Conservation (phyloP, 2,888 invertebrate species). For the Noctua fimbriata region DNA sequence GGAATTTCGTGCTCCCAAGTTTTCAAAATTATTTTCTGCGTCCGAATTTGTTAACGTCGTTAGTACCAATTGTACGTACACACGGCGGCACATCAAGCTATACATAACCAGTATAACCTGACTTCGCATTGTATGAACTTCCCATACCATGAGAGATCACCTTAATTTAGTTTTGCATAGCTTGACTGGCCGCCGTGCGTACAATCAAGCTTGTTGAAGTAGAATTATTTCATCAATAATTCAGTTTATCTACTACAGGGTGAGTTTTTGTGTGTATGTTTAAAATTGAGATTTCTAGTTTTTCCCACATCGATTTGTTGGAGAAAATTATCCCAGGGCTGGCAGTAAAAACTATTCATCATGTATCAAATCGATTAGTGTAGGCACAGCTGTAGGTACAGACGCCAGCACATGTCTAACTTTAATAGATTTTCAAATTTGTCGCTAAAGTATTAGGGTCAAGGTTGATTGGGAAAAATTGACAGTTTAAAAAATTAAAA, state of each 20-base stretch:
- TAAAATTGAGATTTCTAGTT: background rate
- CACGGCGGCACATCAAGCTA: too few species aligned
- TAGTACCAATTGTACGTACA: background rate
- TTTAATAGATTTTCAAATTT: too few species aligned
- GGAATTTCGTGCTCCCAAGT: background rate
- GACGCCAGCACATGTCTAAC: too few species aligned
- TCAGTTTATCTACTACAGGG: background rate
- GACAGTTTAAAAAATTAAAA: too few species aligned
- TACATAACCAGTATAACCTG: too few species aligned
- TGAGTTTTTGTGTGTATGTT: background rate
- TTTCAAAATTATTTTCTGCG: slow-evolving; percentile 1
- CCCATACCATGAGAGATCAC: too few species aligned
- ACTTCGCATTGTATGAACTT: too few species aligned
- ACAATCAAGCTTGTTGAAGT: background rate
- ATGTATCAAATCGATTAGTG: background rate
- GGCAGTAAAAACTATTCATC: background rate
- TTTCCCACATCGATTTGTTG: background rate
- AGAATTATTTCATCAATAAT: background rate
- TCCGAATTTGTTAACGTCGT: background rate
- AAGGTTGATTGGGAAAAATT: too few species aligned
- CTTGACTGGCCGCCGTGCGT: too few species aligned
- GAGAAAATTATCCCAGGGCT: background rate
- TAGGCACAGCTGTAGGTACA: too few species aligned
- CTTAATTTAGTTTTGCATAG: too few species aligned
- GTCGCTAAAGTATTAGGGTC: too few species aligned